A percentile compares a stretch with the other conserved stretches of the same genome.
Conservation (phyloP, 2,888 invertebrate species). For the Lycia hirtaria region DNA sequence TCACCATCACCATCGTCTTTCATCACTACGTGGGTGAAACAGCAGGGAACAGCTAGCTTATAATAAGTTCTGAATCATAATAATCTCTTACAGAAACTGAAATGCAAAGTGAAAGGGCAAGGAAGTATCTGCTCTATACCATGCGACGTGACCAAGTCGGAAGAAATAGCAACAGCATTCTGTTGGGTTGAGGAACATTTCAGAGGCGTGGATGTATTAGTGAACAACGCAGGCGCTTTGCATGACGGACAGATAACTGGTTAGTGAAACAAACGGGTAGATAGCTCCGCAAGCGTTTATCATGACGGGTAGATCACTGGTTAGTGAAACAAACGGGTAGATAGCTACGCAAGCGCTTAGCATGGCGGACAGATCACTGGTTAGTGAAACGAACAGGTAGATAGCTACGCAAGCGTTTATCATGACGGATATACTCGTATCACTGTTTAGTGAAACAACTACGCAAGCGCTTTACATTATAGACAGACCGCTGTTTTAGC, state of each 20-base stretch:
- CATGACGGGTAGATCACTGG: conserved; percentile 49
- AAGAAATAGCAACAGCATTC: conserved; percentile 54
- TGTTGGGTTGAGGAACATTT: conserved; percentile 53
- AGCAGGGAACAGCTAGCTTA: no score
- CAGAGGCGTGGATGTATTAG: conserved; percentile 57
- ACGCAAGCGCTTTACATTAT: no score
- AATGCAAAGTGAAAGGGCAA: conserved; percentile 37
- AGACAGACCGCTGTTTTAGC: no score
- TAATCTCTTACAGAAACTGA: conserved; percentile 1
- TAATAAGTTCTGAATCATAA: no score
- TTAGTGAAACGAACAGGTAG: conserved; percentile 7
- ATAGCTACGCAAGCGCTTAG: conserved; percentile 56
- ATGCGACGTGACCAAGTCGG: conserved; percentile 60
- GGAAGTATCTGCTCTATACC: conserved; percentile 46
- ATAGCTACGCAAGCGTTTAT: conserved; percentile 56
- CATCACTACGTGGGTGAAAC: no score
- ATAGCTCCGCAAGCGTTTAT: conserved; percentile 56
- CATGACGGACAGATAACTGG: conserved; percentile 49
- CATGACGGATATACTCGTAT: conserved; percentile 47
- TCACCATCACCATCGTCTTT: no score
- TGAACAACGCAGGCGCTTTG: conserved; percentile 65
- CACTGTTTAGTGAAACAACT: conserved; percentile 44
- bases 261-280: conserved; percentile 7
- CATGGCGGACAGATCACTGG: conserved; percentile 49
- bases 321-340: conserved; percentile 7